Conservation (phyloP, 2,797 vertebrate species). For the Agapornis canus region DNA sequence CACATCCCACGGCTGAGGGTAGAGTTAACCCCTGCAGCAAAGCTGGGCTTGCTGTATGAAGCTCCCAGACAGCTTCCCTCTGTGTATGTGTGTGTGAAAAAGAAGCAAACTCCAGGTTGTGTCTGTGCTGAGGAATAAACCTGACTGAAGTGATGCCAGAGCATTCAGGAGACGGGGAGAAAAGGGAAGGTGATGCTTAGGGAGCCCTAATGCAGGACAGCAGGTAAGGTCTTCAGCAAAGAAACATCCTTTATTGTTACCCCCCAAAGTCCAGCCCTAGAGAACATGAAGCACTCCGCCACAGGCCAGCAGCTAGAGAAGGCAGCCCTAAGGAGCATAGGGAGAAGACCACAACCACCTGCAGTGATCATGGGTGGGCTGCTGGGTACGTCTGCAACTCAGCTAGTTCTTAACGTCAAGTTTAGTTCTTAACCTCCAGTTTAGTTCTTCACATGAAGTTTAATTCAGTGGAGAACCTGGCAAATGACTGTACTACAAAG, state of each 20-base stretch:
- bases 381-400: not conserved
- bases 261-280: not conserved
- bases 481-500: not conserved
- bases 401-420: not conserved
- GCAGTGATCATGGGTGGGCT: not conserved
- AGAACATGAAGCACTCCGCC: not conserved
- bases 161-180: not conserved
- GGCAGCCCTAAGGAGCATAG: not conserved
- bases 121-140: not conserved
- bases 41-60: not conserved
- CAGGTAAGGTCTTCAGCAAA: not conserved
- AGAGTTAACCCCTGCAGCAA: not conserved
- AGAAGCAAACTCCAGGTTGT: not conserved
- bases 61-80: not conserved
- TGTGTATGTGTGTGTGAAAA: not conserved
- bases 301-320: not conserved
- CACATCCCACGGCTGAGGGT: accelerated
- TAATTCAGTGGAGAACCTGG: not conserved
- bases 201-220: not conserved
- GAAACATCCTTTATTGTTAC: not conserved
- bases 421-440: not conserved
- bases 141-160: not conserved
- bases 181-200: not conserved
- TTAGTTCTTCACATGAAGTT: not conserved
- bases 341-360: not conserved